phyloP scores from a whole-genome alignment of 2,888 invertebrate species.

The Tipula confusa region DNA sequence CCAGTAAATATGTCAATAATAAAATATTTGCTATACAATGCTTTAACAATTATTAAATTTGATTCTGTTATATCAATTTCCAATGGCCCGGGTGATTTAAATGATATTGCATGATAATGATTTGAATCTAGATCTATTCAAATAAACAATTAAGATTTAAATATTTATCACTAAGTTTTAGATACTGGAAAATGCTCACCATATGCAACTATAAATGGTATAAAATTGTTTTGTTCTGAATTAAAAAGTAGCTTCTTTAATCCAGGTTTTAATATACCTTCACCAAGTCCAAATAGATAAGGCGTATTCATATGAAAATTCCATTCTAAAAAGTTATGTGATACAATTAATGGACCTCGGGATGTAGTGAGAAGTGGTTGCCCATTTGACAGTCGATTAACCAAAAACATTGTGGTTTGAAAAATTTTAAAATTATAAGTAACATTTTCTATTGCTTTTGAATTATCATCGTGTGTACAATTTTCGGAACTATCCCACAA shows the following conservation, averaged over 20 bases:
- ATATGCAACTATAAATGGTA: slow-evolving; percentile 33
- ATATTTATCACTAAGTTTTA: too few relatives aligned
- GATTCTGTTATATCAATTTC: neutral
- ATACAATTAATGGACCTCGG: slow-evolving; percentile 33
- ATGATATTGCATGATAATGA: slow-evolving; percentile 28
- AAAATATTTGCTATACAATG: neutral
- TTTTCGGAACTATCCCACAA: neutral
- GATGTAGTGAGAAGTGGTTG: slow-evolving; percentile 32
- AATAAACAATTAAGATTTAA: too few relatives aligned
- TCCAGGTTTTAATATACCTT: slow-evolving; percentile 26
- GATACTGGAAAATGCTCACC: too few relatives aligned
- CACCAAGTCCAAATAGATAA: slow-evolving; percentile 32
- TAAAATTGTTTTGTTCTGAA: slow-evolving; percentile 13
- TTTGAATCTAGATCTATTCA: slow-evolving; percentile 27
- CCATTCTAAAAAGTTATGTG: slow-evolving; percentile 33
- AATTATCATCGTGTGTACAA: neutral
- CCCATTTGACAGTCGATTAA: slow-evolving; percentile 21
- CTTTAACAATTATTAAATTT: neutral
- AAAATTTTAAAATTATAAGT: slow-evolving; percentile 31
- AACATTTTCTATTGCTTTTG: neutral
- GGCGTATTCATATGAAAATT: slow-evolving; percentile 28
- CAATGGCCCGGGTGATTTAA: slow-evolving; percentile 27
- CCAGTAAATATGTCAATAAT: slow-evolving; percentile 27
- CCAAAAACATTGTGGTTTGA: slow-evolving; percentile 27
- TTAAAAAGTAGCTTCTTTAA: slow-evolving; percentile 31